These are phyloP conservation scores for Spinus pinus DNA, from an alignment of 2,797 vertebrate genomes.

Conservation along the genomic window DNA sequence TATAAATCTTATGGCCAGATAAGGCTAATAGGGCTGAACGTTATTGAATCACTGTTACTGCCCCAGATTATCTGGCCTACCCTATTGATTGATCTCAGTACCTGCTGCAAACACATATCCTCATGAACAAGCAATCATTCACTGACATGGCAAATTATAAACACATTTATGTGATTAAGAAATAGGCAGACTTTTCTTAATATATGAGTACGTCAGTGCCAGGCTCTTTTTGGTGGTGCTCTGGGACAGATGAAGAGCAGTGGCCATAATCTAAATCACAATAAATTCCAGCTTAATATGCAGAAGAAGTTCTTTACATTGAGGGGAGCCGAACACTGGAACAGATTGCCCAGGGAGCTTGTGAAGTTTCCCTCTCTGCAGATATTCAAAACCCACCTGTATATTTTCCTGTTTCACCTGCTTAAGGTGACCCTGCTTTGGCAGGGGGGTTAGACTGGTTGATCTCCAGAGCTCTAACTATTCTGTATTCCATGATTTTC, in stretches of 20 bases:
- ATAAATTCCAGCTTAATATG: background rate
- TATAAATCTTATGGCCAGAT: background rate
- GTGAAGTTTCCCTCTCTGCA: background rate
- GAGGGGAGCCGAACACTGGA: background rate
- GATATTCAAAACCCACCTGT: background rate
- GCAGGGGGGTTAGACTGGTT: background rate
- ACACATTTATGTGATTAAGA: background rate
- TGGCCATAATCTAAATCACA: background rate
- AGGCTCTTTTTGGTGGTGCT: background rate
- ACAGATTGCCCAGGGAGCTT: background rate
- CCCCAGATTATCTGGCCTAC: background rate
- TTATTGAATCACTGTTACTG: background rate
- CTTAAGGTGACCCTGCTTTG: background rate
- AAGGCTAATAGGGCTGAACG: background rate
- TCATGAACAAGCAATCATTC: background rate
- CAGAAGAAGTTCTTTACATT: background rate
- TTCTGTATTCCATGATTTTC: background rate
- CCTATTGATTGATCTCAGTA: background rate
- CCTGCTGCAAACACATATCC: background rate
- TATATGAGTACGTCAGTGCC: background rate
- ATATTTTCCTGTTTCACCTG: background rate
- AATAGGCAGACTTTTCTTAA: background rate
- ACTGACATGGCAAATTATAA: background rate
- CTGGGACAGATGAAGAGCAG: background rate
- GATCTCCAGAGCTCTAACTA: background rate